These are phyloP conservation scores for Plectus sambesii DNA, from an alignment of 1,140 invertebrate species.

Conservation along the genomic window DNA sequence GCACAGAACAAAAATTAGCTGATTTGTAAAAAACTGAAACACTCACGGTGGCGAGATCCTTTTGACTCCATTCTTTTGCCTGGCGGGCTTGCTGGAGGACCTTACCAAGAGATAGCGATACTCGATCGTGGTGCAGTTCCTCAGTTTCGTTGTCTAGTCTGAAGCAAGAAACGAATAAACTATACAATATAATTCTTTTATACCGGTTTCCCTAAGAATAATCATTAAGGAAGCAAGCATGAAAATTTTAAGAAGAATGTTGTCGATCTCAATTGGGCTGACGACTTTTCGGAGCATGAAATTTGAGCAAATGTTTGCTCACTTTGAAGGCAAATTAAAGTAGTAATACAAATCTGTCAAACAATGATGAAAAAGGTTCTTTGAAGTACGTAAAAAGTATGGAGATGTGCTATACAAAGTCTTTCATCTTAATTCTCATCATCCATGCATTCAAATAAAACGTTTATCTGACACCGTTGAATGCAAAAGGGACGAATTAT, in stretches of 20 bases:
- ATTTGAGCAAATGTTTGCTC: slow-evolving; percentile 78
- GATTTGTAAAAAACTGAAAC: slow-evolving; percentile 3
- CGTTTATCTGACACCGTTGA: too few species aligned
- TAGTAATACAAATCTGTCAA: too few species aligned
- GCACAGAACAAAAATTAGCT: not conserved
- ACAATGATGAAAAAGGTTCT: too few species aligned
- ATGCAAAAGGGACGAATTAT: slow-evolving; percentile 52
- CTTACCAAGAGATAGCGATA: slow-evolving; percentile 48
- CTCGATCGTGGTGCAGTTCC: slow-evolving; percentile 82
- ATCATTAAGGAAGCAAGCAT: too few species aligned
- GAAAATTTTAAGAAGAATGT: too few species aligned
- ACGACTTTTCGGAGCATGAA: too few species aligned
- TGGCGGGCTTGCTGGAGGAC: slow-evolving; percentile 82
- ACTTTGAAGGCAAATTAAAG: slow-evolving; percentile 78
- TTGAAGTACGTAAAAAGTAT: too few species aligned
- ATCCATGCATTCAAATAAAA: slow-evolving; percentile 7
- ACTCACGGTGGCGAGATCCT: slow-evolving; percentile 82
- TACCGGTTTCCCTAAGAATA: too few species aligned
- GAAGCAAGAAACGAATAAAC: not conserved
- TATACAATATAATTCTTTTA: too few species aligned
- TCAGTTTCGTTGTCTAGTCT: slow-evolving; percentile 95
- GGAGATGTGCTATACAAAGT: too few species aligned
- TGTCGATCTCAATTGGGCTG: slow-evolving; percentile 77
- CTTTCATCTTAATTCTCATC: slow-evolving; percentile 34
- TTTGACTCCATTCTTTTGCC: slow-evolving; percentile 80